Base-by-base conservation (phyloP, 2,888 invertebrate genomes). In the Drosophila mercatorum region DNA sequence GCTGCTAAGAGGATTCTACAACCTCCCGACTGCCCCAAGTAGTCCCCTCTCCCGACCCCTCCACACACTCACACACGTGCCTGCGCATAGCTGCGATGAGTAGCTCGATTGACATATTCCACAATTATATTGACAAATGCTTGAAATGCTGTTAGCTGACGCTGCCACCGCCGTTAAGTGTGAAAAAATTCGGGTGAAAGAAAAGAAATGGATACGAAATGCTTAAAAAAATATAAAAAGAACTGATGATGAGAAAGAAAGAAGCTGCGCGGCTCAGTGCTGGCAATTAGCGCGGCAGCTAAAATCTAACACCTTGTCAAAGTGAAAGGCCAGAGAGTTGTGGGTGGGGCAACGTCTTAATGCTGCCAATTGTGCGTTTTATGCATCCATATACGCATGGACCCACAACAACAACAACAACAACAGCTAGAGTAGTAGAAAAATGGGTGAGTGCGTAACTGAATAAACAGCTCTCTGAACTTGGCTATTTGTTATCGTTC, bases 251-350 rank as follows among this genome's bases (percentile, higher is more conserved):
- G 47, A 56, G 56, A 61, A 31, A 41, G 56, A 47, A 34, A 58
- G 53, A 78, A 34, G 55, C 73, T 62, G 36, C 43, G 47, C 62
- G 65, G 68, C 47, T 52, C 65, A 67, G 36, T 49, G 72, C 58
- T 66, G 65, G 55, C 83, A 84, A 87, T 87, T 87, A 87, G 89
- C 84, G 57, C 55, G 31, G 57, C n/a, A 58, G 68, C 66, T 31
- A 62, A 78, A 89, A 89, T 84, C 80, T 89, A 72, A 59, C 84
- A 85, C 85, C 89, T 89, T 78, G 80, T 81, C 82, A 68, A 84
- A 85, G 84, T 89, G 84, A 85, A 85, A 84, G 89, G 28, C 31
- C 61, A 11, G 34, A 28, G 17, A 11, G 28, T 40, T 17, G 80
- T 70, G 66, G 80, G 80, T 77, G 80, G 80, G 76, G 58, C 72